Base-by-base conservation (phyloP, 2,113 vertebrate species). In the Centropristis striata region DNA sequence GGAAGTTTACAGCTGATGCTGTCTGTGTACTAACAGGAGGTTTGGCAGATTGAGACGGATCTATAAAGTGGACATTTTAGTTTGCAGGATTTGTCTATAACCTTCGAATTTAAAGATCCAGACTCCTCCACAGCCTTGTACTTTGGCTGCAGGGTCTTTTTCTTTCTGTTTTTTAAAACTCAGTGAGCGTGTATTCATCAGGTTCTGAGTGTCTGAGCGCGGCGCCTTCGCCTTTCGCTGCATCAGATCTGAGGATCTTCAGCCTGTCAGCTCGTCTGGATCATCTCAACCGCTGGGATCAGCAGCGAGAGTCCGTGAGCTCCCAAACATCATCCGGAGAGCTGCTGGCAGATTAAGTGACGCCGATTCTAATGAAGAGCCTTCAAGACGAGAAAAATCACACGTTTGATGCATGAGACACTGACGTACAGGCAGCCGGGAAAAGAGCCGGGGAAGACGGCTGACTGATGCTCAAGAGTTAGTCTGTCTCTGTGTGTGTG, bases 391-490 rank as follows among this genome's bases (percentile, higher is more conserved):
- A 68, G 53, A 49, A 27, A 39, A 59, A 53, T 75, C 36, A 71
- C 44, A 77, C 78, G 65, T 76, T 59, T 78, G 72, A 88, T 58
- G 57, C 64, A 78, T 2, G 50, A 81, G 51, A 73, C 39, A 2
- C 61, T 78, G 50, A 85, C 32, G 54, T 42, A 28, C 75, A 72
- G 28, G 20, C 59, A 18, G 78, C 64, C 32, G 3, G 67, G 66
- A 61, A 2, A 36, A 74, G 54, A 67, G 70, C 66, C 6, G 20
- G 41, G 46, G 49, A 70, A 70, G 46, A 79, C 1, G 28, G 51
- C 46, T n/a, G 46, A 68, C 32, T 70, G 74, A 69, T 46, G 14
- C 25, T 42, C 18, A 15, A 47, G 47, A 67, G 59, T 28, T 25
- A 15, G 69, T n/a, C 15, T 64, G 65, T 36, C 47, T 53, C 25